Base-by-base conservation (phyloP, 2,888 invertebrate genomes). In the Catocala fraxini region DNA sequence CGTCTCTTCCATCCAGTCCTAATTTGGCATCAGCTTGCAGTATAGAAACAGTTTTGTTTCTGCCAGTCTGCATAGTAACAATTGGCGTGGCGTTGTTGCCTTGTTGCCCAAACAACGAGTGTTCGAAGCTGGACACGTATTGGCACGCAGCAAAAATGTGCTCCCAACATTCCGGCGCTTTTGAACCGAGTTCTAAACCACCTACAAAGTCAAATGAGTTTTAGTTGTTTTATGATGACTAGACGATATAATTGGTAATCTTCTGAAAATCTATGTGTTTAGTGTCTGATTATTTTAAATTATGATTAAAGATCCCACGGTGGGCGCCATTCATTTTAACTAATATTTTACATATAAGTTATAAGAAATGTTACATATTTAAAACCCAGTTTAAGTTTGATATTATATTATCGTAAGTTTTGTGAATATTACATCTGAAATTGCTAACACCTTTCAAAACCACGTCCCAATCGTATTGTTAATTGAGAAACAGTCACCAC, bases 111-210 rank as follows among this genome's bases (percentile, higher is more conserved):
- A 98, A 98, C 72, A 98, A 96, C 0, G 97, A 97, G 85, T 98
- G 98, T 81, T 99, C 99, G 81, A 99, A 92, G 80, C 97, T 97
- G 5, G 98, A 97, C 6, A 99, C 98, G 85, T 99, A 98, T 45
- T 98, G 96, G 77, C 98, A 98, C 15, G 98, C 98, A 80, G 97
- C 96, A 85, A 99, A 98, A 65, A 99, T 98, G 84, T 99, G 98
- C 69, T 97, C 97, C 99, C 99, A 99, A 81, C 99, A 99, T 72
- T 98, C 98, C 13, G 98, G 96, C 34, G 98, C 98, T 82, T 98
- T 98, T 45, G 98, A 98, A 5, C 98, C 99, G 6, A 99, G 95
- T 83, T 99, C 98, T 55, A 99, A 93, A 1, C 99, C 98, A 65
- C 97, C 95, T 88, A 63, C 6, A 43, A 6, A 56, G 65, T 0